Base-by-base conservation (phyloP, 1,140 invertebrate species). In the Drosophila cardini region DNA sequence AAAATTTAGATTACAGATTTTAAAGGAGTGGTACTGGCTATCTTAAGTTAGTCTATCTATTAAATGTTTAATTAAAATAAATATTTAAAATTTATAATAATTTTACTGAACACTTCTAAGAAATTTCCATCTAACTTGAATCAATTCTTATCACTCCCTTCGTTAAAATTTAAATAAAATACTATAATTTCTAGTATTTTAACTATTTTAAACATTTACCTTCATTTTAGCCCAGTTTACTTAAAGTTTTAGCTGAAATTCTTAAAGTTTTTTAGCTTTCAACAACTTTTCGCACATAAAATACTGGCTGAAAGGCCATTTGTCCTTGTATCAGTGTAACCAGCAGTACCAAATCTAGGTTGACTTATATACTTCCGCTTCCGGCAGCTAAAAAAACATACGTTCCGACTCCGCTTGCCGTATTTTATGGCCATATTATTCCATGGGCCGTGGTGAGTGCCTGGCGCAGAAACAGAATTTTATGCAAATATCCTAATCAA, bases 401-500 rank as follows among this genome's bases (percentile, higher is more conserved):
- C 80, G 76, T 67, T 65, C 60, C 52, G 16, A 43, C 57, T 58
- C 56, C 45, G 40, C 30, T 36, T 60, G 18, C 26, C 64, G 58
- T 69, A 69, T 73, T 77, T 75, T 75, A 75, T 75, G 58, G 72
- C 72, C 48, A 38, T 62, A 74, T 74, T 74, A 74, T 74, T 63
- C 65, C 56, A 26, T 26, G 21, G 57, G 40, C 58, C 46, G 21
- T 58, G 68, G 36, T 45, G 60, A 57, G 53, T 45, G 61, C 40
- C 45, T 57, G 60, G 50, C 52, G 58, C 42, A 76, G 74, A 76
- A 76, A 76, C 84, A 89, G 87, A 90, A 91, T 91, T 91, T 87
- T 91, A 91, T 91, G 89, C 89, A 91, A 91, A 91, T 91, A 87
- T 91, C 89, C 89, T 91, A 91, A 91, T 91, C 89, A 91, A 91